Base-by-base conservation (phyloP, 2,888 invertebrate species). In the Nymphalis c-album region DNA sequence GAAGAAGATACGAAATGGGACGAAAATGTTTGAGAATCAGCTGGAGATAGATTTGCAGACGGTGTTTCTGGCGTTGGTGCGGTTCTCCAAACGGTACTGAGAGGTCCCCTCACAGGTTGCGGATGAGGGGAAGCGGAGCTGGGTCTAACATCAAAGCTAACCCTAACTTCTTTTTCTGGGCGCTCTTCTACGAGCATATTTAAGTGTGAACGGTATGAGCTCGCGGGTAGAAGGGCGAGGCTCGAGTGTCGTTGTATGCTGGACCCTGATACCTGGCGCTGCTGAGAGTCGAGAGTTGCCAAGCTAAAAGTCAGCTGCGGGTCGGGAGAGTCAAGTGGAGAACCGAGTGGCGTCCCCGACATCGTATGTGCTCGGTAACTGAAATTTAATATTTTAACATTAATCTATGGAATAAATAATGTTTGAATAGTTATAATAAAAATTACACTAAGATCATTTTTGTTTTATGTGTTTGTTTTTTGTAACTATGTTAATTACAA, bases 341-440 rank as follows among this genome's bases (percentile, higher is more conserved):
- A 96, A 74, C 96, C 96, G 69, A 96, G 93, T 7, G 96, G 95
- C 63, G 96, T 96, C 61, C 96, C 96, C 75, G 95, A 93, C 82
- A 96, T 96, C 76, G 96, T 95, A 88, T 96, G 97, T 68, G 96
- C 95, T 80, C 96, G 95, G 87, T 96, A 96, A 93, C 97, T 97
- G 93, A 75, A 93, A 93, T 47, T 46, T 62, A 63, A 59, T 6
- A 40, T 40, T 40, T 13, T 40, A 40, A 40, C 40, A 13, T 40
- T 40, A 4, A 40, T 40, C 13, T 1, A 13, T 4, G 13, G 13
- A 40, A 40, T 13, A 4, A 40, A 13, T 40, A 13, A 13, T 10
- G 40, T 1, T 13, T 13, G 1, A 40, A 13, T 40, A 4, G 40
- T 13, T 13, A 13, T 40, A 40, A 13, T 40, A 40, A 40, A 10